Evolutionary conservation across 2,888 invertebrate genomes (phyloP).

Genomic region (Euplagia quadripunctaria): DNA sequence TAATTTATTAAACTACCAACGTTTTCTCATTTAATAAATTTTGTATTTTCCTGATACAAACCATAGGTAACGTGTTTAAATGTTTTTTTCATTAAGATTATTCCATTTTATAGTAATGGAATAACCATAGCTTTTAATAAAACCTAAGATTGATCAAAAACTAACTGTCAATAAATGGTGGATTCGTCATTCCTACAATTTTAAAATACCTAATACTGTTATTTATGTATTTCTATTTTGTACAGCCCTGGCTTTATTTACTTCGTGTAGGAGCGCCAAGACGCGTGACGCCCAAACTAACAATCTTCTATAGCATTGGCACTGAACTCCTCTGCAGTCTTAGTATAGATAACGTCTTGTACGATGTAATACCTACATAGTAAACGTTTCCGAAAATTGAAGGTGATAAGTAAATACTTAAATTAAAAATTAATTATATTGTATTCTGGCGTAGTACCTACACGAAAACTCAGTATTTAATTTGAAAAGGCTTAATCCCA

Average conservation of each 20-base stretch:
- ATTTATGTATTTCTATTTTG: conserved; percentile 79
- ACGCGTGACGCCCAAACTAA: conserved; percentile 79
- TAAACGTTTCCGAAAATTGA: conserved; percentile 17
- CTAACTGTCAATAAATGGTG: conserved; percentile 57
- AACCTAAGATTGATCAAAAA: conserved; percentile 18
- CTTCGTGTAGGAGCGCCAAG: conserved; percentile 82
- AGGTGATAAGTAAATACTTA: conserved; percentile 4
- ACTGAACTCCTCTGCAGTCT: conserved; percentile 81
- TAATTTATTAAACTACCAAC: not conserved
- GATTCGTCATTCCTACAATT: conserved; percentile 59
- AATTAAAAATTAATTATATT: not conserved
- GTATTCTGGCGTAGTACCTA: not conserved
- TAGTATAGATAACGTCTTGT: conserved; percentile 82
- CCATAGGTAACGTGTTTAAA: not conserved
- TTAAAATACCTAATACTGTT: conserved; percentile 66
- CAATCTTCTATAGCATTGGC: conserved; percentile 82
- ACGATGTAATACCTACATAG: conserved; percentile 60
- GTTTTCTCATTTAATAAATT: not conserved
- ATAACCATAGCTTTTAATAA: conserved; percentile 7
- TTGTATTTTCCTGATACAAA: not conserved
- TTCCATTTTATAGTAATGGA: no score
- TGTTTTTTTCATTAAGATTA: no score
- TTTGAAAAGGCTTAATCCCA: conserved; percentile 8
- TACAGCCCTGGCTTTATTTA: conserved; percentile 80
- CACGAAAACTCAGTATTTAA: not conserved